These are phyloP conservation scores for Villa cingulata DNA, from an alignment of 2,888 invertebrate species.

Conservation along the genomic window DNA sequence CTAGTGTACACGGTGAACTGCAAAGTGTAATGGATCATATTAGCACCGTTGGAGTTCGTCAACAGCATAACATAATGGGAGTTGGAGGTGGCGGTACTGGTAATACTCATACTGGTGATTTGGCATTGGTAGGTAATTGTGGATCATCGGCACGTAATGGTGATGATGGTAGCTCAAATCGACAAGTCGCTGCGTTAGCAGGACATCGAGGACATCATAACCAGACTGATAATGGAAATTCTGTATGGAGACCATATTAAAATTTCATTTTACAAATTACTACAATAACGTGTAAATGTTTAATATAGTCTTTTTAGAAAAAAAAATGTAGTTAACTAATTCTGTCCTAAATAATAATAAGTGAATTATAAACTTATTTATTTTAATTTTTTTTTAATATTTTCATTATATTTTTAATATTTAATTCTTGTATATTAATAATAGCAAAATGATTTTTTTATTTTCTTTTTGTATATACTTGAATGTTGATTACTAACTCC, in stretches of 20 bases:
- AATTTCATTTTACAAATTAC: neutral
- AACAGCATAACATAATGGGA: conserved; percentile 39
- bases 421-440: too few relatives aligned
- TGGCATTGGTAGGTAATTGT: conserved; percentile 35
- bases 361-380: neutral
- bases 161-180: conserved; percentile 33
- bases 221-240: conserved; percentile 42
- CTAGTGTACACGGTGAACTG: conserved; percentile 49
- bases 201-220: conserved; percentile 35
- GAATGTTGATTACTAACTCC: too few relatives aligned
- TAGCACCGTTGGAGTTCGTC: conserved; percentile 45
- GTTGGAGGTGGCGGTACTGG: conserved; percentile 25
- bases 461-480: too few relatives aligned
- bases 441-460: too few relatives aligned
- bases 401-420: neutral
- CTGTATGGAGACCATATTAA: conserved; percentile 67
- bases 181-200: conserved; percentile 34
- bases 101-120: conserved; percentile 26
- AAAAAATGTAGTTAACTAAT: neutral
- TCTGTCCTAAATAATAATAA: neutral
- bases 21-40: conserved; percentile 67
- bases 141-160: conserved; percentile 34
- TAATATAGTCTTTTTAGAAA: too few relatives aligned
- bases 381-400: neutral
- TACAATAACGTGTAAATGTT: too few relatives aligned